Conservation (phyloP, 2,797 vertebrate species). For the Chelonia mydas region DNA sequence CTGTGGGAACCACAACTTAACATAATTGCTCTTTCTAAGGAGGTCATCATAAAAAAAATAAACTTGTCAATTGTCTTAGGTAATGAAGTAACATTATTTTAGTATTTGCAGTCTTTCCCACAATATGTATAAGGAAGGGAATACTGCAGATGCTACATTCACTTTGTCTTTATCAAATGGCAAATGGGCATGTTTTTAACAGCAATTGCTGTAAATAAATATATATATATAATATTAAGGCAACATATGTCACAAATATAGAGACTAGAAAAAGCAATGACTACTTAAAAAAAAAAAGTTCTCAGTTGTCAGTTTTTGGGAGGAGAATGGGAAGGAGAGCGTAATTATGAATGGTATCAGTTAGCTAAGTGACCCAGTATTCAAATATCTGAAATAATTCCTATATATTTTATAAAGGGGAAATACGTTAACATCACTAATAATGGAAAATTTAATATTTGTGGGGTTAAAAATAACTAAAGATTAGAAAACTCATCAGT, state of each 20-base stretch:
- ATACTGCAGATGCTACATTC: background rate
- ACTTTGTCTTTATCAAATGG: background rate
- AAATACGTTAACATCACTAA: accelerated
- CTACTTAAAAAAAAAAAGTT: background rate
- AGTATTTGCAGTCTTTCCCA: background rate
- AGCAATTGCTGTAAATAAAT: background rate
- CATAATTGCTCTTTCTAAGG: background rate
- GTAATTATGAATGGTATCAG: background rate
- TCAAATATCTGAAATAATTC: background rate
- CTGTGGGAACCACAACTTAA: background rate
- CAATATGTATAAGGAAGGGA: background rate
- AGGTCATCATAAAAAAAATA: background rate
- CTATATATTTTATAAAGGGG: background rate
- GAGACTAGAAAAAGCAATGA: background rate
- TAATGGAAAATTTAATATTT: background rate
- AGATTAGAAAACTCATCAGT: background rate
- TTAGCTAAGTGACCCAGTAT: background rate
- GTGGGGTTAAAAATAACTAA: background rate
- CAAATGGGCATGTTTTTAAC: background rate
- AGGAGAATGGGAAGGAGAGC: background rate
- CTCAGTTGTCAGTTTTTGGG: background rate
- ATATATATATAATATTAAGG: background rate
- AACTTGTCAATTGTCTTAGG: background rate
- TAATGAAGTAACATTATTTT: background rate
- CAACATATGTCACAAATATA: background rate